These are phyloP conservation scores for Papilio machaon DNA, from an alignment of 1,140 invertebrate genomes.

Conservation along the genomic window DNA sequence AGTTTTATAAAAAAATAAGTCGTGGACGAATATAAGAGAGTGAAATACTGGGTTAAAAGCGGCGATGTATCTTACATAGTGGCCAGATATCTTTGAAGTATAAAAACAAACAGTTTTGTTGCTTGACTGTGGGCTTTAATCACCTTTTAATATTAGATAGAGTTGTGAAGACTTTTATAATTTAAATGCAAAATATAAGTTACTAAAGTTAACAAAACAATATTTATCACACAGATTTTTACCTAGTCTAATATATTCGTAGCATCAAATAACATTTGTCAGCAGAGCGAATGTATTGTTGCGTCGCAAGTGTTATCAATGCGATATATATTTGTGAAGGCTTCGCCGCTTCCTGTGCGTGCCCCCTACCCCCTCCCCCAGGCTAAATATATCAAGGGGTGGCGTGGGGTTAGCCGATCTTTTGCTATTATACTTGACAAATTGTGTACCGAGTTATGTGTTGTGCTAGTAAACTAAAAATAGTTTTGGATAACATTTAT, in stretches of 20 bases:
- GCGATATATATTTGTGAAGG: constrained; percentile 45
- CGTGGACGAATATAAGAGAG: no score
- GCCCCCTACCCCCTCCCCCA: neutral
- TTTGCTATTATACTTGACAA: constrained; percentile 38
- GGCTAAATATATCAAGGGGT: constrained; percentile 42
- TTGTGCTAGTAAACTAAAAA: neutral
- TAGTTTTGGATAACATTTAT: no score
- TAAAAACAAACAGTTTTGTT: no score
- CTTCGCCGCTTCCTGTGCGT: constrained; percentile 46
- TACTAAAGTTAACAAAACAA: neutral
- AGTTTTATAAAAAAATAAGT: no score
- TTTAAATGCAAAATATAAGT: no score
- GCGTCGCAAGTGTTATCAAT: constrained; percentile 26
- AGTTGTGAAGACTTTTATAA: no score
- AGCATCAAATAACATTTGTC: constrained; percentile 12
- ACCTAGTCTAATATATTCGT: neutral
- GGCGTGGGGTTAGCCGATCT: constrained; percentile 33
- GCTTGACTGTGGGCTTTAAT: no score
- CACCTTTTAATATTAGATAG: no score
- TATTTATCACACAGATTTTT: neutral
- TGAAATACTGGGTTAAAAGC: no score
- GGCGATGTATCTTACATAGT: no score
- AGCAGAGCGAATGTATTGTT: constrained; percentile 1
- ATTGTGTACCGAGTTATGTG: constrained; percentile 28
- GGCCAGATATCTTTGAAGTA: no score